These are phyloP conservation scores for Ellobius talpinus DNA, from an alignment of 2,113 vertebrate genomes.

Conservation along the genomic window DNA sequence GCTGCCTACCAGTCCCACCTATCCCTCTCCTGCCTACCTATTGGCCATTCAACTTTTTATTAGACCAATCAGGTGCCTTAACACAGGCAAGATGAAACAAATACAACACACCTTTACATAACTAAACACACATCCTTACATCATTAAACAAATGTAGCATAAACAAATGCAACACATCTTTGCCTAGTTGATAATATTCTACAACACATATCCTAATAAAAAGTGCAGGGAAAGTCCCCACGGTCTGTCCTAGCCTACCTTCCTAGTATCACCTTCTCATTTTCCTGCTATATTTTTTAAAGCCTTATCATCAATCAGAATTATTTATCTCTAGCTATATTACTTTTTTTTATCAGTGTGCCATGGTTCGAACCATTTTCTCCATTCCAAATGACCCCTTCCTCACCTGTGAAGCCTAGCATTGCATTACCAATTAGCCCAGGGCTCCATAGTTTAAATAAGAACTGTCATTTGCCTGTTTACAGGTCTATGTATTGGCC, in stretches of 20 bases:
- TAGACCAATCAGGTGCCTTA: neutral
- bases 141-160: neutral
- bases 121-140: neutral
- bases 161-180: neutral
- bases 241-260: neutral
- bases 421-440: neutral
- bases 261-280: neutral
- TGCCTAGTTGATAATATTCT: neutral
- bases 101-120: too few relatives aligned
- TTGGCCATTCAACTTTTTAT: neutral
- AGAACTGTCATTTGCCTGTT: neutral
- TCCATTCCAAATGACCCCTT: neutral
- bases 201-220: neutral
- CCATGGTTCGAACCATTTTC: neutral
- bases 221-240: neutral
- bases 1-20: neutral
- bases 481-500: neutral
- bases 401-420: neutral
- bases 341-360: neutral
- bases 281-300: neutral
- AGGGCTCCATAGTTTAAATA: neutral
- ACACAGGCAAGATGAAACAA: too few relatives aligned
- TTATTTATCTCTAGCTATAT: neutral
- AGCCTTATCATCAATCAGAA: neutral
- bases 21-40: neutral